These are phyloP conservation scores for Nematostella vectensis DNA, from an alignment of 92 coral and sea anemone genomes.

Conservation along the genomic window DNA sequence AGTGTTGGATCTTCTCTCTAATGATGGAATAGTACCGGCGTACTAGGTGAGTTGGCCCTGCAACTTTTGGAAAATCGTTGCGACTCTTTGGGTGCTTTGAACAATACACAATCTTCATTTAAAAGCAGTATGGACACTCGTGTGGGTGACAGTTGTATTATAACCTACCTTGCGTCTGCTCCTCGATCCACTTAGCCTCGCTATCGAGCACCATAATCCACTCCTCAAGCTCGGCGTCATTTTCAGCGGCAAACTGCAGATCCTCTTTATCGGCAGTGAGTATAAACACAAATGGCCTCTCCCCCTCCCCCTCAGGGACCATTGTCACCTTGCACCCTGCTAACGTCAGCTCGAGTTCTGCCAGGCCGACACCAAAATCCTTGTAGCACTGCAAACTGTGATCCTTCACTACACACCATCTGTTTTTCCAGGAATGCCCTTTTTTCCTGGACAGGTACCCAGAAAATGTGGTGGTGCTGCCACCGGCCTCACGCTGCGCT, in stretches of 20 bases:
- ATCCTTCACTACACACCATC: conserved; percentile 89
- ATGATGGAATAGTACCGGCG: no score
- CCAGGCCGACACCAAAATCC: conserved; percentile 59
- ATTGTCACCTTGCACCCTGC: conserved; percentile 38
- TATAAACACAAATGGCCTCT: conserved; percentile 50
- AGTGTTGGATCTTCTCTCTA: no score
- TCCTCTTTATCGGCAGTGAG: conserved; percentile 60
- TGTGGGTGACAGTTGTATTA: no score
- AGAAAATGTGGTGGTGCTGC: conserved; percentile 55
- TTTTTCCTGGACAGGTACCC: conserved; percentile 90
- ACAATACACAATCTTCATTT: no score
- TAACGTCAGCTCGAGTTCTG: conserved; percentile 67
- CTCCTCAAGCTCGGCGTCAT: conserved; percentile 80
- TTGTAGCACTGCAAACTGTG: conserved; percentile 63
- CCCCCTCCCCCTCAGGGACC: conserved; percentile 45
- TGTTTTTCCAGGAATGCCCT: conserved; percentile 73
- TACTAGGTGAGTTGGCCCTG: no score
- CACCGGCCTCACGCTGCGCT: conserved; percentile 15
- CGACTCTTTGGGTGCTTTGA: no score
- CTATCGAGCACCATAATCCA: conserved; percentile 78
- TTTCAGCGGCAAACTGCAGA: conserved; percentile 68
- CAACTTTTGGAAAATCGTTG: no score
- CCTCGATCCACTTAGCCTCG: no score
- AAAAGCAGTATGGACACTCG: no score
- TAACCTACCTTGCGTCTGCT: conserved; percentile 1